Base-by-base conservation (phyloP, 2,113 vertebrate genomes). In the Syrrhaptes paradoxus region DNA sequence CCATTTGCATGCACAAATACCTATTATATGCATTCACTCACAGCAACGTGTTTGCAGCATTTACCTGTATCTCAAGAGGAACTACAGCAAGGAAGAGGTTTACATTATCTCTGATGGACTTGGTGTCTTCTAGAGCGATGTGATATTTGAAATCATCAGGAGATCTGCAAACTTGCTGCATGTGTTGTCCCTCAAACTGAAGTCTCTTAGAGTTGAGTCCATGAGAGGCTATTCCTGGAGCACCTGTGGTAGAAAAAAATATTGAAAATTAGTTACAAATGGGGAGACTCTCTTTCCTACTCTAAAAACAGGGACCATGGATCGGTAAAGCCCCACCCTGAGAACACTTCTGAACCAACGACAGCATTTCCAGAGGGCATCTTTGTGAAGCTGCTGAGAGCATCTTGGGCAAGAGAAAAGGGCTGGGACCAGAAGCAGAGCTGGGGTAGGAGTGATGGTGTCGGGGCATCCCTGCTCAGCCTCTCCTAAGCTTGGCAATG, bases 1-100 rank as follows among this genome's bases (percentile, higher is more conserved):
- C 83, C 85, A 95, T 96, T 96, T 96, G 88, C 90, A 96, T 96
- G 93, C 92, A 96, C 95, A 96, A 92, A 94, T 94, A 96, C 92
- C 95, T 84, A 95, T 93, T 96, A 96, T 86, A 95, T 85, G 90
- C 93, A 90, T 95, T 95, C 88, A 75, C 90, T 90, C 93, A 86
- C 92, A 90, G 95, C 87, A 75, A 93, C 65, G 90, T 78, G 90
- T 88, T 92, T 81, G 88, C 88, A 90, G 88, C 88, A 24, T 90
- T 94, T 93, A 95, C 83, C 92, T 93, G 62, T 72, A 89, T 61
- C 85, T 94, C 80, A 72, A 65, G 92, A 94, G 67, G 51, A 90
- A 48, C 79, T 78, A 61, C 63, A 80, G 49, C 71, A 77, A 92
- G 90, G 85, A 95, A 88, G 79, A 86, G n/a, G 73, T 90, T 97